Evolutionary conservation across 2,113 vertebrate genomes (phyloP), one percentile per base, ranked within the genome.

Genomic region (Mohoua ochrocephala): DNA sequence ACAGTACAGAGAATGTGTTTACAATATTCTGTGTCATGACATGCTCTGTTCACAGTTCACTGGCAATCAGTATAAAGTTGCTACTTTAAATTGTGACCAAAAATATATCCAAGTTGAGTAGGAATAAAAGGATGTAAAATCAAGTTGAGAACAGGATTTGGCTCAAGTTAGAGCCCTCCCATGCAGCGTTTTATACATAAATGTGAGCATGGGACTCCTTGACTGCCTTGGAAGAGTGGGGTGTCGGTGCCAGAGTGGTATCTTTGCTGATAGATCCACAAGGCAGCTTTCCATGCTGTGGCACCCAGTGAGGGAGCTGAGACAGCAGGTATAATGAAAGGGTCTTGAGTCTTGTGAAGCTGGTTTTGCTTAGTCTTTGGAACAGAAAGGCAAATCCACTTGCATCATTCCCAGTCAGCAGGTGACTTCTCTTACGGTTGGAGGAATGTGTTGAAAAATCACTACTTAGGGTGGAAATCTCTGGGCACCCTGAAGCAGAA

Each of bases 211-310:
- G 13, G 44, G 31, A 57, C 26, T 50, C 21, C 50, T 8, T 22
- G 22, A 17, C 60, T 5, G 0, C 28, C 24, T 28, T 39, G 8
- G 7, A 33, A 31, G 65, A 17, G 6, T 0, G 0, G 23, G 19
- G 31, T 4, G 85, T 42, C 59, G 13, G 30, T 30, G 61, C 41
- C 47, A 39, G 26, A 7, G 1, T 2, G 31, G 33, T 44, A 10
- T 10, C 23, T 63, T 35, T 71, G 50, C 56, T 50, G 24, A 24
- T 1, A 10, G 41, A 21, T 6, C 33, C 12, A 11, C 9, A 12
- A 47, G 42, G 33, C 41, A 57, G 35, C 31, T 78, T 86, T 45
- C 47, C 6, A 4, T 27, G 47, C 61, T n/a, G 10, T 2, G 13
- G 78, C 53, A 80, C 41, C n/a, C 33, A 65, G 63, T 3, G 73